These are phyloP conservation scores for Catocala fraxini DNA, from an alignment of 2,888 invertebrate genomes.

Conservation along the genomic window DNA sequence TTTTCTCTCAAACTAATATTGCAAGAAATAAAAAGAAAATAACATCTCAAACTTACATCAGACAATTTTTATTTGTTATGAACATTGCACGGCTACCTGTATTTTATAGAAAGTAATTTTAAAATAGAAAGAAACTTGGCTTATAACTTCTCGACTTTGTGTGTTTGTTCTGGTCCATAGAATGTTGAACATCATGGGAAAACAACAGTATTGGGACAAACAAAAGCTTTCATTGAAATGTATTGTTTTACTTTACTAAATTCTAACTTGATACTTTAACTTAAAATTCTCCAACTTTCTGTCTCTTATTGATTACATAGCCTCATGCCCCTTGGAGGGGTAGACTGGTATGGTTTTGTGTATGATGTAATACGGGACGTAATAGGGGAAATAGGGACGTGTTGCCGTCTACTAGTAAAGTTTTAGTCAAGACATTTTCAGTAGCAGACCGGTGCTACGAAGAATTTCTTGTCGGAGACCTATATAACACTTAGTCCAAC, in stretches of 20 bases:
- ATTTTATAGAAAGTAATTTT: constrained; percentile 14
- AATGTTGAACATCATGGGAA: constrained; percentile 12
- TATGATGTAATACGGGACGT: no score
- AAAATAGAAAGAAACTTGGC: constrained; percentile 12
- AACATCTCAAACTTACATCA: constrained; percentile 5
- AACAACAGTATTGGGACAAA: constrained; percentile 1
- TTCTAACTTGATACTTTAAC: no score
- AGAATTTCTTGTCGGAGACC: no score
- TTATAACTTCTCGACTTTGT: constrained; percentile 15
- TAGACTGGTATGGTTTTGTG: no score
- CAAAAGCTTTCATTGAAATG: constrained; percentile 6
- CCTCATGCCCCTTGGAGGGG: no score
- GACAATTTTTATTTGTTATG: constrained; percentile 6
- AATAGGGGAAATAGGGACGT: no score
- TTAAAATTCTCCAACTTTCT: no score
- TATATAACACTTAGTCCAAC: no score
- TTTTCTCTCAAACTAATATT: not conserved
- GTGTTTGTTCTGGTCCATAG: constrained; percentile 11
- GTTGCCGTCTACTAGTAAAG: no score
- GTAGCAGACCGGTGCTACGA: no score
- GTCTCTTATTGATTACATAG: no score
- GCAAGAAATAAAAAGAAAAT: not conserved
- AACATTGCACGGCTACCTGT: constrained; percentile 4
- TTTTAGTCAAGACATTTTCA: no score
- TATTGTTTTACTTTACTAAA: constrained; percentile 6